Conservation (phyloP, 2,888 invertebrate genomes). For the Melinaea menophilus region DNA sequence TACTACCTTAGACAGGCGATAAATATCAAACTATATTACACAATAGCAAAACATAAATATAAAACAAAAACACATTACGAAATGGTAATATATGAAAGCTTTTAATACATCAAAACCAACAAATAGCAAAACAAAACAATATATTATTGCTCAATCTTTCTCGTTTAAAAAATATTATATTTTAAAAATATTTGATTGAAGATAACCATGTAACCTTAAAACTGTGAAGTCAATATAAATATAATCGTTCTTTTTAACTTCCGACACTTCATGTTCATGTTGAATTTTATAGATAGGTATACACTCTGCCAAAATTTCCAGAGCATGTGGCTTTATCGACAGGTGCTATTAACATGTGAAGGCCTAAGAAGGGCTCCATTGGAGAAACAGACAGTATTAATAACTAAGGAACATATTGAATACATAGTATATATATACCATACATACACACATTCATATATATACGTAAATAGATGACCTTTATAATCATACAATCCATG, state of each 20-base stretch:
- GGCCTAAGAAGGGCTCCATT: constrained; percentile 61
- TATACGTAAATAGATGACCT: too few relatives aligned
- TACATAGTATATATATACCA: too few relatives aligned
- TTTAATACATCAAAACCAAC: constrained; percentile 49
- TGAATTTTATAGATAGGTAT: constrained; percentile 29
- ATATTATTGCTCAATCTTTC: constrained; percentile 32
- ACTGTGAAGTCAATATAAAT: constrained; percentile 16
- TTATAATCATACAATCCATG: constrained; percentile 31
- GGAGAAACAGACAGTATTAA: constrained; percentile 47
- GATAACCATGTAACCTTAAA: not conserved
- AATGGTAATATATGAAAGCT: constrained; percentile 56
- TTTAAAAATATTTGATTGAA: constrained; percentile 7
- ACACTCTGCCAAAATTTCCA: constrained; percentile 31
- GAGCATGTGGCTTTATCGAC: constrained; percentile 53
- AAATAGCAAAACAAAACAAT: constrained; percentile 39
- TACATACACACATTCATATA: too few relatives aligned
- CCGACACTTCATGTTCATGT: constrained; percentile 58
- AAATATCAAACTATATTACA: constrained; percentile 62
- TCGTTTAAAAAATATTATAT: constrained; percentile 27
- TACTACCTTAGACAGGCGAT: constrained; percentile 52
- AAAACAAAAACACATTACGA: constrained; percentile 48
- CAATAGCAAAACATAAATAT: constrained; percentile 46
- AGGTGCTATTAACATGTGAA: constrained; percentile 66
- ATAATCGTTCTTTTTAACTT: constrained; percentile 44
- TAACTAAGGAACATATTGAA: constrained; percentile 45